Evolutionary conservation across 2,888 invertebrate species (phyloP).

Genomic region (Ferdinandea cuprea): DNA sequence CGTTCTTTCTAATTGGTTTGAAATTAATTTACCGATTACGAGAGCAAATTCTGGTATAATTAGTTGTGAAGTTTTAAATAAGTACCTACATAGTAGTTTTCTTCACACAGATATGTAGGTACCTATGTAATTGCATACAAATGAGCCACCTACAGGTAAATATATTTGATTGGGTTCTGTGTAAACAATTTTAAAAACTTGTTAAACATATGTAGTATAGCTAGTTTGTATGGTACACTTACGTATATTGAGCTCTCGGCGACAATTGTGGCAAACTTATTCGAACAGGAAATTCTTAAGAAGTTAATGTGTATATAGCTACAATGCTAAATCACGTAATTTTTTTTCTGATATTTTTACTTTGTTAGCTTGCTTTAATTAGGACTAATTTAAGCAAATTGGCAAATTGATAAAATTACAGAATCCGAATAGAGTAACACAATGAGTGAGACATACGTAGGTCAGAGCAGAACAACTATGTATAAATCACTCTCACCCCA

Average conservation of each 20-base stretch:
- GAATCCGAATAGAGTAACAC: conserved; percentile 49
- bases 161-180: conserved; percentile 31
- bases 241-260: conserved; percentile 69
- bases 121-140: conserved; percentile 25
- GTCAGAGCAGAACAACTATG: conserved; percentile 32
- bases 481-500: conserved; percentile 61
- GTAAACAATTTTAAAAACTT: conserved; percentile 35
- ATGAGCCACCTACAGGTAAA: background rate
- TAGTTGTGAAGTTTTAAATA: conserved; percentile 58
- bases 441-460: conserved; percentile 46
- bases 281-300: conserved; percentile 44
- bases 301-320: too few species aligned
- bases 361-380: conserved; percentile 59
- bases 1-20: conserved; percentile 72
- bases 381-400: conserved; percentile 48
- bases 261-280: conserved; percentile 63
- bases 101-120: too few species aligned
- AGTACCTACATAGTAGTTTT: too few species aligned
- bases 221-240: conserved; percentile 38
- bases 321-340: conserved; percentile 42
- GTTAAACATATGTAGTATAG: conserved; percentile 6
- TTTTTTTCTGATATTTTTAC: conserved; percentile 24
- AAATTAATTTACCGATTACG: conserved; percentile 71
- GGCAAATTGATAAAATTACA: conserved; percentile 40
- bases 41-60: conserved; percentile 54